These are phyloP conservation scores for Trissolcus japonicus DNA, from an alignment of 2,888 invertebrate genomes.

Conservation along the genomic window DNA sequence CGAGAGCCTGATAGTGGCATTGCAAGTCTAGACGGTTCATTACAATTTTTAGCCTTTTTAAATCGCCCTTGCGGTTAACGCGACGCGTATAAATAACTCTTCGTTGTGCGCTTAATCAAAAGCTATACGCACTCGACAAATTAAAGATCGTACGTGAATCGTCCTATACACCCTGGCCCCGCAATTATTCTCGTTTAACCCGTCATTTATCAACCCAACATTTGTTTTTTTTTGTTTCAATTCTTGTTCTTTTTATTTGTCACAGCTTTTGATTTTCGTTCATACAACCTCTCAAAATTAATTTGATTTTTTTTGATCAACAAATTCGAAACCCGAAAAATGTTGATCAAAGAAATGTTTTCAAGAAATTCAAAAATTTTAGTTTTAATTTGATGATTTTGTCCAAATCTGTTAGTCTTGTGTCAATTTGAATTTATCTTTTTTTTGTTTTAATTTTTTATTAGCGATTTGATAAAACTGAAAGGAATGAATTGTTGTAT, in stretches of 20 bases:
- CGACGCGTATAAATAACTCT: conserved; percentile 56
- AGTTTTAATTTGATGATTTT: too few species aligned
- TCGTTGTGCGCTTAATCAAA: conserved; percentile 49
- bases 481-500: too few species aligned
- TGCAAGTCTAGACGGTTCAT: conserved; percentile 74
- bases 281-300: not conserved
- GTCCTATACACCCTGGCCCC: conserved; percentile 28
- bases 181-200: conserved; percentile 25
- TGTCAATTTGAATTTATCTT: too few species aligned
- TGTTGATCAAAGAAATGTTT: too few species aligned
- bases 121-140: conserved; percentile 50
- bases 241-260: not conserved
- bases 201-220: not conserved
- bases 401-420: too few species aligned
- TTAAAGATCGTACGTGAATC: conserved; percentile 50
- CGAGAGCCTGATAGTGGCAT: conserved; percentile 73
- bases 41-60: conserved; percentile 70
- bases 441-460: too few species aligned
- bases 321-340: too few species aligned
- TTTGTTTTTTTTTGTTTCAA: conserved; percentile 6
- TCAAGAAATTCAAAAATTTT: too few species aligned
- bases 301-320: too few species aligned
- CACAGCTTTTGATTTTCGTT: not conserved
- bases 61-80: conserved; percentile 61
- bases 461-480: too few species aligned